Evolutionary conservation across 2,797 vertebrate genomes (phyloP), one percentile per base, ranked within the genome.

Genomic region (Halcyon badia): DNA sequence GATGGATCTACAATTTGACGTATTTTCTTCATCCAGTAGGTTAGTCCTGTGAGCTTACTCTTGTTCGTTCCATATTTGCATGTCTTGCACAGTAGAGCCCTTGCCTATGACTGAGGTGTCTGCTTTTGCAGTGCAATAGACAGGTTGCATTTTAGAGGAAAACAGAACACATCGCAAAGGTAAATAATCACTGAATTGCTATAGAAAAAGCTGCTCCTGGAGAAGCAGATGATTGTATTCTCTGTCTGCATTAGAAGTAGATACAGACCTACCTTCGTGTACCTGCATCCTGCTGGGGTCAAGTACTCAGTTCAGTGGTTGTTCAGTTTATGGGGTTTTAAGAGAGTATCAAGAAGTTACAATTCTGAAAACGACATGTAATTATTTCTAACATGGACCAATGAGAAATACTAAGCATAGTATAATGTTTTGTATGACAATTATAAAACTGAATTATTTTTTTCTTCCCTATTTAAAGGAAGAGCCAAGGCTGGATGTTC

Each of bases 401-500:
- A 1, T 78, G 61, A 88, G 58, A 86, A 70, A 22, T 61, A 33
- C 21, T 71, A 79, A 93, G 18, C 37, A 22, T 65, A 62, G 24
- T 62, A 41, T 6, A 33, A 14, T 91, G 25, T 69, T 89, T 78
- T 76, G 8, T 7, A 2, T 91, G 41, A 22, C 20, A 76, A 2
- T 73, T 83, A 20, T 81, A 28, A 91, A 83, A 64, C 35, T 46
- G 57, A 92, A 35, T 77, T 0, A 5, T 51, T 26, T 89, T 92
- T 96, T 92, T 83, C 73, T 94, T 92, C 96, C 41, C 44, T 90
- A 1, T 96, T 96, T 93, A 44, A 98, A 99, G 99, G 99, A 99
- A 96, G 99, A 99, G 86, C 97, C 98, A 30, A 97, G 96, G 44
- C 57, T 99, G 64, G 99, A 99, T 71, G 99, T 99, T 58, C 97